Evolutionary conservation across 64 coral and sea anemone genomes (phyloP), one percentile per base, ranked within the genome.

Genomic region (Exaiptasia diaphana): DNA sequence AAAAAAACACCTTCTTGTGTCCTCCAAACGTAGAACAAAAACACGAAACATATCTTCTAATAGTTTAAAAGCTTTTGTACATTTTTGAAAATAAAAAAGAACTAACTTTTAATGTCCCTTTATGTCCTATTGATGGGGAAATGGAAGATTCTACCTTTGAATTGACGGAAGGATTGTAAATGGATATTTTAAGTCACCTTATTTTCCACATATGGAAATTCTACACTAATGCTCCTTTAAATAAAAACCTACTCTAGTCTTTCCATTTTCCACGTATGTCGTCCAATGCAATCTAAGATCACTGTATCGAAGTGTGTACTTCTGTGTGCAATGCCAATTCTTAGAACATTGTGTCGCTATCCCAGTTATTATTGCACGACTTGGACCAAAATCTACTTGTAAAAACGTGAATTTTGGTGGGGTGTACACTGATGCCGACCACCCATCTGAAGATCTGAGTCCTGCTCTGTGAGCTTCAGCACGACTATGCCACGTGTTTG

Each of bases 261-360:
- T 36, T 64, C 89, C 89, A 30, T 46, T 60, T 54, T 91, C 81
- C 0, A 50, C 64, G 50, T 91, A 85, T 15, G 65, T 79, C 30
- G 62, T 45, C 81, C 81, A 91, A 73, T 91, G 61, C 13, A 78
- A 37, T 20, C 63, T 70, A 41, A 85, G 73, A 12, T 26, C 25
- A 42, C 41, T 85, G 54, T 78, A 85, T 42, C 45, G 26, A 36
- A 91, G 7, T 56, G 17, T 58, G 42, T 78, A 85, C 17, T 57
- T 68, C 23, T 49, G 13, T 3, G 64, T 37, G 27, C 34, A 38
- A 25, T 69, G 18, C 8, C 26, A 18, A 69, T 22, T 9, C 3
- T 1, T 8, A 5, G 10, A 2, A 34, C 67, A 45, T 45, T 83
- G 80, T 13, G 68, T 38, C 14, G 80, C 80, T 33, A 83, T 56